Evolutionary conservation across 1,140 invertebrate species (phyloP), one percentile per base, ranked within the genome.

Genomic region (Triops cancriformis): DNA sequence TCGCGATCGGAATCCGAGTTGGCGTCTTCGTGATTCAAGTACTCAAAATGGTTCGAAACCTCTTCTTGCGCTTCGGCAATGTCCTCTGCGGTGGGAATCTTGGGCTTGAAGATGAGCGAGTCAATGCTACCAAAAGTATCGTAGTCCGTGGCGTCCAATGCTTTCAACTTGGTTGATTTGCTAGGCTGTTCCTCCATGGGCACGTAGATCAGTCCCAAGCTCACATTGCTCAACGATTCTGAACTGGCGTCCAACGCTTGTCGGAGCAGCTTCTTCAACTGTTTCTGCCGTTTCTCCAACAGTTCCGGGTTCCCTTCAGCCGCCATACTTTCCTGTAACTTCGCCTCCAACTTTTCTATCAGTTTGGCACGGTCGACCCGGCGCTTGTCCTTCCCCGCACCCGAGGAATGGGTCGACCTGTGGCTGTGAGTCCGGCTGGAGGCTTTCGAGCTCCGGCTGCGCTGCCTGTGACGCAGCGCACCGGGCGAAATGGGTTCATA

Each of bases 21-120:
- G 41, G 64, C 72, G 72, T 74, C 37, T 26, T 78, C 74, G 26
- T 75, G 51, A 45, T 78, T 75, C 42, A 80, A 31, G 78, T 80
- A 76, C 72, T 80, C 74, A 26, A 78, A 79, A n/a, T 78, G 77
- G 26, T 73, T 73, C n/a, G 73, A 51, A 9, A 76, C 42, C 7
- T 45, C n/a, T 37, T 79, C 77, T 23, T 77, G 41, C 18, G 73
- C 80, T 43, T 82, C 80, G 5, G 26, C 72, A 2, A 78, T 76
- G 18, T 79, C 81, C 4, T 80, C 80, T n/a, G 79, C 26, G 23
- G 78, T 77, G 23, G 78, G 77, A 14, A 79, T 76, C 73, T 83
- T 83, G 9, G 83, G 83, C 78, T 84, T 82, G 80, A 84, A 84
- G n/a, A 84, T 84, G 11, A 84, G 75, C 1, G 81, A 82, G 78